Base-by-base conservation (phyloP, 1,140 invertebrate species). In the Drosophila trapezifrons region DNA sequence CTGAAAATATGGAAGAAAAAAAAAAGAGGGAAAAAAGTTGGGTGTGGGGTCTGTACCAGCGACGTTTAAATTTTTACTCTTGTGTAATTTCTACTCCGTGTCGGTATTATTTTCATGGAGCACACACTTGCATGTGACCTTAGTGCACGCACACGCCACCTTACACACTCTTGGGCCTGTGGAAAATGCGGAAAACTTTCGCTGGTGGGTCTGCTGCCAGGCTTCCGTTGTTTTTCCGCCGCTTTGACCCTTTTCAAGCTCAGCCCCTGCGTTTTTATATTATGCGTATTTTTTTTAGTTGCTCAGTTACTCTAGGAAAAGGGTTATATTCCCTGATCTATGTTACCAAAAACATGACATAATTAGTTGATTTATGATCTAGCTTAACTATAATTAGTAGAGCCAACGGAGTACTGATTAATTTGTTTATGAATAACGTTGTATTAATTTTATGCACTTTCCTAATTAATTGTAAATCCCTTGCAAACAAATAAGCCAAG, bases 1-100 rank as follows among this genome's bases (percentile, higher is more conserved):
- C 79, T 91, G 90, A 91, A 91, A 91, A 90, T 91, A 91, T 83
- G 57, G 32, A 46, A 29, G 58, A 37, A 67, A 69, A 54, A 25
- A 25, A 9, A 47, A 40, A 15, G 8, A 42, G 42, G 10, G 4
- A 38, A 17, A 40, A 46, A 62, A 37, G 18, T 15, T 52, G 29
- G 17, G 29, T 35, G 17, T 15, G 22, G 27, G 22, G 9, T 22
- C 43, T 22, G 17, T n/a, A 22, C n/a, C 20, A 51, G 32, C 29
- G 9, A 25, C 25, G 59, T 17, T 72, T 72, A 65, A 52, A 75
- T 76, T 66, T 76, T 65, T 42, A 75, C 18, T 15, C 32, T 76
- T 76, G 29, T 67, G 47, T 59, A 55, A 47, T 52, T 73, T 74
- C 59, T 74, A 46, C 60, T 35, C 49, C 32, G 54, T 52, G 40